phyloP scores from a whole-genome alignment of 1,140 invertebrate species.

The Diachasma alloeum region DNA sequence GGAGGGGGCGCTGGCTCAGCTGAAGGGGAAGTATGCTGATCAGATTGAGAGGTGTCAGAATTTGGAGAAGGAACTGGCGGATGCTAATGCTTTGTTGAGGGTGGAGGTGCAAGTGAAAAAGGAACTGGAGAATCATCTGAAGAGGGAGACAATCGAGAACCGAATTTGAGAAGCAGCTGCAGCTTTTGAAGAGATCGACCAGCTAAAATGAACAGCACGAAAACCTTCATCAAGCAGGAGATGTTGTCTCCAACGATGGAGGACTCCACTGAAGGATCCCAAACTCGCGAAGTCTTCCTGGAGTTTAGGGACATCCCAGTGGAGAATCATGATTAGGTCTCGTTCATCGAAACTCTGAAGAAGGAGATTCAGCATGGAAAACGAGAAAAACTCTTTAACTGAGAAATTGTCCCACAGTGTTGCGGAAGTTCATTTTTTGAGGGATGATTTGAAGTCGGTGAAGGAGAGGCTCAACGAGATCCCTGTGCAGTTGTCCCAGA shows the following conservation, averaged over 20 bases:
- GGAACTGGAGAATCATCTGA: not conserved
- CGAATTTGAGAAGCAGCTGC: not conserved
- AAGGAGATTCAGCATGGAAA: not conserved
- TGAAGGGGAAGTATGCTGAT: slow-evolving; percentile 36
- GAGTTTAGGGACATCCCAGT: not conserved
- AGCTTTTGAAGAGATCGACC: not conserved
- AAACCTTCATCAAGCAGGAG: not conserved
- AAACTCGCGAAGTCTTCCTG: slow-evolving; percentile 6
- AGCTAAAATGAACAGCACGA: not conserved
- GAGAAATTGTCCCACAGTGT: slow-evolving; percentile 34
- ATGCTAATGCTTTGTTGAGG: not conserved
- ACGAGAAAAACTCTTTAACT: slow-evolving; percentile 19
- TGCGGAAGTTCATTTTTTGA: slow-evolving; percentile 36
- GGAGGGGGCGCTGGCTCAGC: slow-evolving; percentile 37
- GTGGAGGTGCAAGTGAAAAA: not conserved
- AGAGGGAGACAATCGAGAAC: not conserved
- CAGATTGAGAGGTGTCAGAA: slow-evolving; percentile 42
- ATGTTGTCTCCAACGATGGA: not conserved
- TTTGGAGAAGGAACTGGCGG: slow-evolving; percentile 41
- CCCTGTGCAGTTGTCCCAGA: slow-evolving; percentile 16
- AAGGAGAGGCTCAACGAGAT: slow-evolving; percentile 35
- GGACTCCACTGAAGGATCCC: not conserved
- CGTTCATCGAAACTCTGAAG: not conserved
- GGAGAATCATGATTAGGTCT: not conserved
- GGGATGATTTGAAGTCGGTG: slow-evolving; percentile 30